phyloP scores from a whole-genome alignment of 2,797 vertebrate species.

The Aphelocoma californica region DNA sequence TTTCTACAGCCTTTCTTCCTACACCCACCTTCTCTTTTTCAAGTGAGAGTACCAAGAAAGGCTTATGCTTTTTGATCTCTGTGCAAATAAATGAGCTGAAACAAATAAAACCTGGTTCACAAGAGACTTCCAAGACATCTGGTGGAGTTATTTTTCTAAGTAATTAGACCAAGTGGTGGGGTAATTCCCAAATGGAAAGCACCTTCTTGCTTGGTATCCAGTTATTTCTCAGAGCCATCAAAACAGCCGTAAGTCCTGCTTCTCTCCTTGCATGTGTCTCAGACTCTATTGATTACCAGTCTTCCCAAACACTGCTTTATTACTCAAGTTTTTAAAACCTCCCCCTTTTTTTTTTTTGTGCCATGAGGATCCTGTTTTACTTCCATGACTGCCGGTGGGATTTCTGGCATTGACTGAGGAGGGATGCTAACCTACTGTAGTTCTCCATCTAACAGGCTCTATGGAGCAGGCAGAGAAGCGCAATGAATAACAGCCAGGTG shows the following conservation, averaged over 20 bases:
- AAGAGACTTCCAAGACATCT: conserved; percentile 69
- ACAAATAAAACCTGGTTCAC: conserved; percentile 70
- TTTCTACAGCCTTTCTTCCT: conserved; percentile 14
- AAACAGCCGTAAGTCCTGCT: conserved; percentile 3
- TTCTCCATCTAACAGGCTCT: not conserved
- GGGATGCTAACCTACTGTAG: not conserved
- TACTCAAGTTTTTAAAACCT: not conserved
- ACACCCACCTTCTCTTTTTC: conserved; percentile 20
- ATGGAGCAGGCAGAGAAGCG: not conserved
- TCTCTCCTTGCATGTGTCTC: not conserved
- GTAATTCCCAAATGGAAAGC: conserved; percentile 59
- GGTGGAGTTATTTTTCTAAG: conserved; percentile 68
- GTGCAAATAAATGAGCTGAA: conserved; percentile 72
- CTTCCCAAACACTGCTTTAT: not conserved
- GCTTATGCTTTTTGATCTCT: conserved; percentile 56
- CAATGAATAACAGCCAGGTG: not conserved
- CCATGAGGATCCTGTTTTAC: not conserved
- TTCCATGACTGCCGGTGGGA: not conserved
- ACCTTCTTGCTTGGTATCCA: conserved; percentile 17
- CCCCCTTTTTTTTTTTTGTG: accelerated
- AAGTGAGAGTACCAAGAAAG: conserved; percentile 51
- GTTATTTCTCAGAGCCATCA: conserved; percentile 60
- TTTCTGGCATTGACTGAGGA: not conserved
- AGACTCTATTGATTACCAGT: conserved; percentile 23
- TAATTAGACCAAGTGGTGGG: conserved; percentile 69